Conservation (phyloP, 2,797 vertebrate genomes). For the Pitangus sulphuratus region DNA sequence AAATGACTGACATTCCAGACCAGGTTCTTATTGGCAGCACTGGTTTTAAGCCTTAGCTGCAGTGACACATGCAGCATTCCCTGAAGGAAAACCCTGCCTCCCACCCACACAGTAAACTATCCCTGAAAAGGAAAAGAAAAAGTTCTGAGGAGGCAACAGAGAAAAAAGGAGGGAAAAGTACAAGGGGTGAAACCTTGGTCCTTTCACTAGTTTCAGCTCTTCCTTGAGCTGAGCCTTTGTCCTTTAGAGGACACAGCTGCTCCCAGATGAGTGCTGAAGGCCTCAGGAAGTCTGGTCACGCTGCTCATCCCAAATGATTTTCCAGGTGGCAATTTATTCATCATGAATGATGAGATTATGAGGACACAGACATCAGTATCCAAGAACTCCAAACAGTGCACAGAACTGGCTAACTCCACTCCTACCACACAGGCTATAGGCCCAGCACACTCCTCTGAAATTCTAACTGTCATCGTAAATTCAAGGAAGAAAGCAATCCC, state of each 20-base stretch:
- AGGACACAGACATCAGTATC: not conserved
- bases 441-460: not conserved
- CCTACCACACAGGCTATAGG: not conserved
- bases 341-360: not conserved
- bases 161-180: not conserved
- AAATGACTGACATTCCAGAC: not conserved
- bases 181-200: not conserved
- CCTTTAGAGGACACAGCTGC: not conserved
- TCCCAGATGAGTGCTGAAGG: not conserved
- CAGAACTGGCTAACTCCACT: not conserved
- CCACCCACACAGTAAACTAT: not conserved
- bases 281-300: not conserved
- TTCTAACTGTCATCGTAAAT: not conserved
- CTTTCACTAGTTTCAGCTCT: not conserved
- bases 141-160: not conserved
- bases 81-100: not conserved
- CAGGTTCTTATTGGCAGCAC: not conserved
- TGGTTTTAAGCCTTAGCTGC: not conserved
- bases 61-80: rapidly evolving
- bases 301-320: not conserved
- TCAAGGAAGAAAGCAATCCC: not conserved
- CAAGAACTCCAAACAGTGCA: not conserved
- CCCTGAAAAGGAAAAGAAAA: not conserved
- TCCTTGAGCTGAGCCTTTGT: not conserved
- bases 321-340: not conserved